Conservation (phyloP, 2,797 vertebrate species). For the Melanotaenia parkinsoni region DNA sequence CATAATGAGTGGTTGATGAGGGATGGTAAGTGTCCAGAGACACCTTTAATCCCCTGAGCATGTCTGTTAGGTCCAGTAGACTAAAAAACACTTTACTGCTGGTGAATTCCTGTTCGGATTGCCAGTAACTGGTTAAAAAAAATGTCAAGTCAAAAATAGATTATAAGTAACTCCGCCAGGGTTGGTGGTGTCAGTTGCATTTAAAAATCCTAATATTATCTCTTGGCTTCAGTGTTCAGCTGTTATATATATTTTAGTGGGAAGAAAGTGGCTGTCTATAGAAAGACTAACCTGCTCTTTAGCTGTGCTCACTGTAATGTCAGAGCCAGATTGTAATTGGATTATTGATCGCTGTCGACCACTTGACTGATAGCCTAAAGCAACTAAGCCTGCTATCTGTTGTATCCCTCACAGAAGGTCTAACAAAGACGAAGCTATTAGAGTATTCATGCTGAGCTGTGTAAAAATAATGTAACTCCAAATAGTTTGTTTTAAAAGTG, state of each 20-base stretch:
- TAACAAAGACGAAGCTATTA: constrained; percentile 29
- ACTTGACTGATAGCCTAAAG: constrained; percentile 60
- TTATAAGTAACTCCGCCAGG: neutral
- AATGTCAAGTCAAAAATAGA: no score
- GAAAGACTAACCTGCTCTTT: constrained; percentile 33
- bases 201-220: neutral
- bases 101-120: no score
- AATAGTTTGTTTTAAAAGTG: constrained; percentile 22
- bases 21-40: neutral
- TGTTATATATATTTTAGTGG: constrained; percentile 1
- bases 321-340: constrained; percentile 60
- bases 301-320: constrained; percentile 43
- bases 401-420: constrained; percentile 27
- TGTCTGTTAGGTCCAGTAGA: no score
- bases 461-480: constrained; percentile 12
- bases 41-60: neutral
- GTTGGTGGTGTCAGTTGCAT: neutral
- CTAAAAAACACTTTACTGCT: no score
- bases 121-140: no score
- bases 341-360: constrained; percentile 70
- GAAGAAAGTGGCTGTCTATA: constrained; percentile 29
- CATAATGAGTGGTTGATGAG: neutral
- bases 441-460: constrained; percentile 13
- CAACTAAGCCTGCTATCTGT: constrained; percentile 34
- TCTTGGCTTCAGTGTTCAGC: neutral